Conservation (phyloP, 2,797 vertebrate genomes). For the Tangara arthus region DNA sequence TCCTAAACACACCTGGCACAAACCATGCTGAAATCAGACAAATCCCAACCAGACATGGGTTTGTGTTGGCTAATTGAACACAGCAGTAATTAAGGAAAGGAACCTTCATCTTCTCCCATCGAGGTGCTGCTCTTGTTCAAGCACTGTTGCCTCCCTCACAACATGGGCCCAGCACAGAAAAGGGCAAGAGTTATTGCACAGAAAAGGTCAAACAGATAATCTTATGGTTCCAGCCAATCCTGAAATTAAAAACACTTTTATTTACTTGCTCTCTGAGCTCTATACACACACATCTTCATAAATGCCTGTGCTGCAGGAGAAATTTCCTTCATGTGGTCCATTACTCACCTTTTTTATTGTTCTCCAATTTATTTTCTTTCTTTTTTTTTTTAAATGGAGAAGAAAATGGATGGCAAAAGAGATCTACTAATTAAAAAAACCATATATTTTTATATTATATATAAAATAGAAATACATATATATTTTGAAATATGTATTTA, state of each 20-base stretch:
- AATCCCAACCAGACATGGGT: background rate
- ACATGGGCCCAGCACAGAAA: background rate
- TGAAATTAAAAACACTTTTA: background rate
- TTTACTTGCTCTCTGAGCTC: background rate
- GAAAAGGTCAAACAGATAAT: slow-evolving; percentile 20
- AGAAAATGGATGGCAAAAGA: background rate
- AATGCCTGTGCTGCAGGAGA: background rate
- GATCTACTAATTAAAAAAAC: background rate
- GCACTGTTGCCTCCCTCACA: background rate
- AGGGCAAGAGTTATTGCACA: slow-evolving; percentile 23
- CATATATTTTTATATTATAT: no score
- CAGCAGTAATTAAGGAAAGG: background rate
- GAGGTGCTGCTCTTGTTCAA: background rate
- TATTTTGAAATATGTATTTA: no score
- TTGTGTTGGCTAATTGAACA: background rate
- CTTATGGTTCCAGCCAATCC: background rate
- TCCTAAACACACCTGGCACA: background rate
- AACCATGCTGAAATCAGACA: background rate
- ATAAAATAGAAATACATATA: background rate
- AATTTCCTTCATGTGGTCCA: background rate
- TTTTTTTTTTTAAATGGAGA: background rate
- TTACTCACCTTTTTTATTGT: background rate
- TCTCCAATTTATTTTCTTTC: background rate
- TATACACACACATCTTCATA: background rate
- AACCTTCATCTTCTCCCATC: background rate